These are phyloP conservation scores for Acanthurus leucopareius DNA, from an alignment of 2,797 vertebrate species.

Conservation along the genomic window DNA sequence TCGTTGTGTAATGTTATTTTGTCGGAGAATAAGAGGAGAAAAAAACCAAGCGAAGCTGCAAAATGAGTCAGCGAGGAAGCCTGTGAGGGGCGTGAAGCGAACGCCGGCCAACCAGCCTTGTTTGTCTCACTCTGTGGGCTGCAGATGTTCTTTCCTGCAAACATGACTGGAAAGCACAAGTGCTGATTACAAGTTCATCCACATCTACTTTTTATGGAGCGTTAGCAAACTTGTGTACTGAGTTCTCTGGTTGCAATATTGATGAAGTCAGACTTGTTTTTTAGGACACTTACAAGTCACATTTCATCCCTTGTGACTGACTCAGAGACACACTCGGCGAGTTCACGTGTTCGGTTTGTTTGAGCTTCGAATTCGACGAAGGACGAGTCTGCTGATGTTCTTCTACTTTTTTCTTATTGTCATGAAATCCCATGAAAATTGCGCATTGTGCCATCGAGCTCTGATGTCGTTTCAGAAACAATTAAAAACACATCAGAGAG, in stretches of 20 bases:
- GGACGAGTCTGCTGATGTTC: not conserved
- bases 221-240: not conserved
- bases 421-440: not conserved
- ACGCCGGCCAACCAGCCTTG: not conserved
- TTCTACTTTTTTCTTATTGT: not conserved
- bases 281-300: not conserved
- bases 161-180: conserved; percentile 5
- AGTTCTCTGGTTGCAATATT: conserved; percentile 27
- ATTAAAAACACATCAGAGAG: too few species aligned
- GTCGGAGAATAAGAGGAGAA: not conserved
- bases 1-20: not conserved
- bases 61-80: conserved; percentile 11
- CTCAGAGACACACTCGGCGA: not conserved
- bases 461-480: not conserved
- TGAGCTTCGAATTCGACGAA: not conserved
- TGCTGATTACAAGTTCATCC: conserved; percentile 4
- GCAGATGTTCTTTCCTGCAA: conserved; percentile 39
- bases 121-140: conserved; percentile 43
- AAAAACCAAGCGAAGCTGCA: conserved; percentile 3
- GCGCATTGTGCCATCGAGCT: not conserved
- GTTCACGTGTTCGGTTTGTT: not conserved
- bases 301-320: not conserved
- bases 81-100: not conserved
- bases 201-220: conserved; percentile 16
- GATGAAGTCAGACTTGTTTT: not conserved